phyloP scores from a whole-genome alignment of 2,797 vertebrate genomes.

The Podargus strigoides region DNA sequence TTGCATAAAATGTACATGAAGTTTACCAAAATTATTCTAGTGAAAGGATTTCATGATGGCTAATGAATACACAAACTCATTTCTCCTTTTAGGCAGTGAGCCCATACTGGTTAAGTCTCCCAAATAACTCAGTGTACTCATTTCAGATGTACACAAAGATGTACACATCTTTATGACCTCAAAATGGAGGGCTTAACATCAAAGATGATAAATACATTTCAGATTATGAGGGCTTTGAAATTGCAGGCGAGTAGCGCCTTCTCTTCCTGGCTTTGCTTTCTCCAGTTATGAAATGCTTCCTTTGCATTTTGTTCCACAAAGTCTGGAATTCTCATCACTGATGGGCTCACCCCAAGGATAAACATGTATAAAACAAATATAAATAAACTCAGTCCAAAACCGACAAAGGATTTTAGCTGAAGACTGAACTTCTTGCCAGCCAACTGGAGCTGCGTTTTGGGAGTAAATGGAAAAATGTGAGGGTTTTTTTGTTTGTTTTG shows the following conservation, averaged over 20 bases:
- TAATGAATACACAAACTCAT: not conserved
- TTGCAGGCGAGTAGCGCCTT: accelerated
- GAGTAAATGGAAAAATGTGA: not conserved
- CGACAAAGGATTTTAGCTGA: constrained; percentile 26
- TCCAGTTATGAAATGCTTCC: not conserved
- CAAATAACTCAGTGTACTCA: not conserved
- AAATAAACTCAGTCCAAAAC: constrained; percentile 14
- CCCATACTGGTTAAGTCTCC: not conserved
- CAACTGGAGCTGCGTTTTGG: not conserved
- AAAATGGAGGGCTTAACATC: not conserved
- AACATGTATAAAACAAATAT: not conserved
- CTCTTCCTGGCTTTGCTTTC: not conserved
- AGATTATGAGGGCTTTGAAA: not conserved
- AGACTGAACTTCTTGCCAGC: constrained; percentile 35
- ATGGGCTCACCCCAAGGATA: not conserved
- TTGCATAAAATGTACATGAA: accelerated
- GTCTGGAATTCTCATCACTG: constrained; percentile 17
- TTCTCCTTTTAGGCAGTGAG: not conserved
- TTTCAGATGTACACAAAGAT: not conserved
- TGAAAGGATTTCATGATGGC: not conserved
- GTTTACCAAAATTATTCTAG: not conserved
- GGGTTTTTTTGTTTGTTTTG: not conserved
- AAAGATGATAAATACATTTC: not conserved
- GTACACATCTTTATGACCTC: not conserved
- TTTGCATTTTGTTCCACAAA: not conserved